Evolutionary conservation across 2,888 invertebrate species (phyloP).

Genomic region (Pseudeuparius sepicola): DNA sequence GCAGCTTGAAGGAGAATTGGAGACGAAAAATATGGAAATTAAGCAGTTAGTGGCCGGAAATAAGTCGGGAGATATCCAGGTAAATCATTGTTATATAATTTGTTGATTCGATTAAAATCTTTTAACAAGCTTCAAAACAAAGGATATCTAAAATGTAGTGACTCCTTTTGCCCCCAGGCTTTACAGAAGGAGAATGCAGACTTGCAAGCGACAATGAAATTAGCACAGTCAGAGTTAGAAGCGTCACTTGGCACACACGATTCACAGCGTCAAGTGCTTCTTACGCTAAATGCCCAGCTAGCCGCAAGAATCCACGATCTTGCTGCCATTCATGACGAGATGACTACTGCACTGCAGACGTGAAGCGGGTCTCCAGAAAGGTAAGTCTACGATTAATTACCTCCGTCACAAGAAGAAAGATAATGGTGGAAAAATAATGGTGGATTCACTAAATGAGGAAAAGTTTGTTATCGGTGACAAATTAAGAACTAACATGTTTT

Average conservation of each 20-base stretch:
- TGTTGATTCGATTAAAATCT: too few species aligned
- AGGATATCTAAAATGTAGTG: too few species aligned
- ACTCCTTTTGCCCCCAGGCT: too few species aligned
- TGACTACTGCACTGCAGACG: constrained; percentile 70
- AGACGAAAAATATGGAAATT: constrained; percentile 75
- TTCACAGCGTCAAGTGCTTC: constrained; percentile 68
- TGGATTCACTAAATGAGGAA: too few species aligned
- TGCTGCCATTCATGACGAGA: constrained; percentile 73
- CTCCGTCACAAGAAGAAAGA: too few species aligned
- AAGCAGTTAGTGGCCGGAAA: constrained; percentile 46
- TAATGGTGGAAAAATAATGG: too few species aligned
- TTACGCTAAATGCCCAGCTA: constrained; percentile 74
- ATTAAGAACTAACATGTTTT: too few species aligned
- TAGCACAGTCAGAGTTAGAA: constrained; percentile 72
- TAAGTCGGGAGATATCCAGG: constrained; percentile 31
- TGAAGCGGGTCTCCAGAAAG: constrained; percentile 26
- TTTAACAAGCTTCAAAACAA: too few species aligned
- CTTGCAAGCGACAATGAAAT: constrained; percentile 55
- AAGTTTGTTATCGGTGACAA: too few species aligned
- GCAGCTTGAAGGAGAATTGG: constrained; percentile 69
- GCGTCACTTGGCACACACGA: constrained; percentile 71
- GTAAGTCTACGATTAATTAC: too few species aligned
- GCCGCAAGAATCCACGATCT: constrained; percentile 71
- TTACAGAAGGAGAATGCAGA: constrained; percentile 56
- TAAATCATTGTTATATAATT: too few species aligned